Base-by-base conservation (phyloP, 2,113 vertebrate species). In the Rhinogobius similis region DNA sequence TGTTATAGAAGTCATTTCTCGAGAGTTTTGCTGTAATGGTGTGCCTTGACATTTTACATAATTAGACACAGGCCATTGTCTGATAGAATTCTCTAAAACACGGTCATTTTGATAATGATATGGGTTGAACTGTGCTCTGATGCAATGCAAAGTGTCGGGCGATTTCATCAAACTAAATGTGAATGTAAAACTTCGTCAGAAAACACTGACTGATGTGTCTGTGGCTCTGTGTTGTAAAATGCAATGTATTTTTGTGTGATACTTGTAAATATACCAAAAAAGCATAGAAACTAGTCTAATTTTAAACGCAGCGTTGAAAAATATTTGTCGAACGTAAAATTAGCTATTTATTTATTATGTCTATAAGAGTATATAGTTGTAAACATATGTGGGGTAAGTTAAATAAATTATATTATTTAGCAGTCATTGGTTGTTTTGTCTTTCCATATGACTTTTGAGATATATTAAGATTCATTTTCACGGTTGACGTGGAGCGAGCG, bases 221-320 rank as follows among this genome's bases (percentile, higher is more conserved):
- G 90, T 94, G 89, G 82, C 81, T 93, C 79, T 90, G 83, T 87
- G 92, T 92, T 67, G 86, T 88, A 83, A 87, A 84, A 68, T 87
- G 89, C 89, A 93, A 87, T 82, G 94, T 96, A 94, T 96, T 95
- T 95, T 95, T 95, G 88, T 96, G 92, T 94, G 89, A 92, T 91
- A 90, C 80, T 93, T 87, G 90, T 95, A 82, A 50, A 50, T 78
- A 79, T 87, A 77, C 43, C 24, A 70, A 69, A 53, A 29, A 68
- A 75, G 6, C 18, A 79, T 67, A 83, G 64, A 79, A 84, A 90
- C 76, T 77, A 91, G 85, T 89, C 90, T 89, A 88, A 86, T 93
- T 92, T 90, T 92, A 88, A 94, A 89, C 84, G 82, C 82, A 65
- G 86, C 87, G 81, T 79, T 91, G 65, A 65, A 92, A 92, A 91